phyloP scores from a whole-genome alignment of 1,140 invertebrate species.

The Papilio dardanus region DNA sequence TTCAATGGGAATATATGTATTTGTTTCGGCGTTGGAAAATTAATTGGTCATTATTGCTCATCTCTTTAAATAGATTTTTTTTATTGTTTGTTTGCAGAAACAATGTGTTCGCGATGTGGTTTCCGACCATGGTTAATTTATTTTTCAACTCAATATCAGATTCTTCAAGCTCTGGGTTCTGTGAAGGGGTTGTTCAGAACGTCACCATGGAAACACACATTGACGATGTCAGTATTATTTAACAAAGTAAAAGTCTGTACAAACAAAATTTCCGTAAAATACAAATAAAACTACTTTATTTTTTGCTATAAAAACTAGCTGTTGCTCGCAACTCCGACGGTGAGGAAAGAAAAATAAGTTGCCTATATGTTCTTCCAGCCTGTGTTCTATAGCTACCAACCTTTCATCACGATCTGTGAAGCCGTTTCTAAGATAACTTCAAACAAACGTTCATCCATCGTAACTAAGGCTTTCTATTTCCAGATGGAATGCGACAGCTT shows the following conservation, averaged over 20 bases:
- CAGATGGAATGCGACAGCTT: slow-evolving; percentile 49
- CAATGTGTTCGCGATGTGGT: slow-evolving; percentile 59
- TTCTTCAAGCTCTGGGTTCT: slow-evolving; percentile 43
- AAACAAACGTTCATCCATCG: neutral
- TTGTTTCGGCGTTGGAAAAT: no score
- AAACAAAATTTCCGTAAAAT: neutral
- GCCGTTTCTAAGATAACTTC: no score
- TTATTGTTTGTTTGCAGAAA: slow-evolving; percentile 46
- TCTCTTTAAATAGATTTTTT: neutral
- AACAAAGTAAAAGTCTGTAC: no score
- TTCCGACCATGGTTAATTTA: slow-evolving; percentile 55
- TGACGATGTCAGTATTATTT: slow-evolving; percentile 23
- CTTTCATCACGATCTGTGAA: no score
- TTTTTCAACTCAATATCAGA: slow-evolving; percentile 51
- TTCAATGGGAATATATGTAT: no score
- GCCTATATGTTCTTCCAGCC: no score
- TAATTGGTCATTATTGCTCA: no score
- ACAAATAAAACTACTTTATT: neutral
- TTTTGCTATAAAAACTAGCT: neutral
- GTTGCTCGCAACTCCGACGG: no score
- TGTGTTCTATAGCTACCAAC: no score
- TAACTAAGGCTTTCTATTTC: slow-evolving; percentile 33
- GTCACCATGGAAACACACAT: neutral
- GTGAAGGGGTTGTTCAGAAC: slow-evolving; percentile 43
- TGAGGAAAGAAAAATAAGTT: no score